Evolutionary conservation across 2,113 vertebrate genomes (phyloP), one percentile per base, ranked within the genome.

Genomic region (Rhinolophus ferrumequinum): DNA sequence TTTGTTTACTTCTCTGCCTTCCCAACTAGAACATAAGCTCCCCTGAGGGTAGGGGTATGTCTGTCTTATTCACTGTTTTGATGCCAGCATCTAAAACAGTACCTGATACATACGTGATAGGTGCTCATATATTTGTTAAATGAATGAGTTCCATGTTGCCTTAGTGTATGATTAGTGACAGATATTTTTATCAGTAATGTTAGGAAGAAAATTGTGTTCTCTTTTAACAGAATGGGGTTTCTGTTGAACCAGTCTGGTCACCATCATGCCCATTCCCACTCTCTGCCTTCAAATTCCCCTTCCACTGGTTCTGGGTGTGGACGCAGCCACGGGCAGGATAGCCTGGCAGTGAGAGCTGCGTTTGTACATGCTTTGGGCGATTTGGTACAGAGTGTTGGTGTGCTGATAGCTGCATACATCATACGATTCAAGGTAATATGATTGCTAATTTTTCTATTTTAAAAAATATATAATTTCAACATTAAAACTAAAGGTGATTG

Each of bases 361-460:
- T 99, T 99, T 95, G 99, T 99, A 13, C 99, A 99, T 0, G 99
- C 99, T 58, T 96, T 99, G 81, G 99, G 99, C 30, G 99, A 99
- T 97, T 98, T 99, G 95, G 98, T 99, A 0, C 99, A 99, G 97
- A 99, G 99, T 56, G 97, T 99, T 1, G 99, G 99, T 1, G 99
- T 99, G 66, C 99, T 99, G 1, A 98, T 99, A 14, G 99, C 99
- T 24, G 99, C 99, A 0, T 99, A 99, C 96, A 98, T 99, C 85
- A 99, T 99, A 96, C 99, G 99, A 86, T 99, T 99, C 62, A 99
- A 99, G 99, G 99, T 99, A 93, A 95, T 33, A 26, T 3, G 13
- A 67, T 73, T 12, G 13, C 44, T 80, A 4, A 6, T 87, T 89
- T 90, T 94, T 75, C 73, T 96, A 21, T 90, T 93, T 87, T 82